Conservation (phyloP, 2,113 vertebrate genomes). For the Nymphicus hollandicus region DNA sequence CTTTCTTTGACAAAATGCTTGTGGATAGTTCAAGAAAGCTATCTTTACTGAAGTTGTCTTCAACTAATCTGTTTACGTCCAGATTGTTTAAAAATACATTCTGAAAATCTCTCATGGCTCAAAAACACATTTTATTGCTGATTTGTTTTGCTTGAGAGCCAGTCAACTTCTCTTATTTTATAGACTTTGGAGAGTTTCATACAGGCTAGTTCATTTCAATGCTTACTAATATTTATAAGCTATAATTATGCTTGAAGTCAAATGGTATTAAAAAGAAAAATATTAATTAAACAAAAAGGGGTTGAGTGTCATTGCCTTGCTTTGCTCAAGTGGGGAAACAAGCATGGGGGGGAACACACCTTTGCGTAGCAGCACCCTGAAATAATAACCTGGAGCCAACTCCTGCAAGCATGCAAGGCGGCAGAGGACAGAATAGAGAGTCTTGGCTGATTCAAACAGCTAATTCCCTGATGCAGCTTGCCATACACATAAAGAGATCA, state of each 20-base stretch:
- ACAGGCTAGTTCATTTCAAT: not conserved
- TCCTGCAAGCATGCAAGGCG: not conserved
- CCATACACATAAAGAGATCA: not conserved
- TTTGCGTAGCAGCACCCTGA: not conserved
- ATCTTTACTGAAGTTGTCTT: constrained; percentile 33
- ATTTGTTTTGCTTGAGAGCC: not conserved
- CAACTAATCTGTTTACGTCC: not conserved
- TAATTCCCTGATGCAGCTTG: not conserved
- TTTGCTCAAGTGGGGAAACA: not conserved
- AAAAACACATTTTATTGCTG: not conserved
- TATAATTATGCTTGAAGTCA: not conserved
- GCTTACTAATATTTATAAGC: not conserved
- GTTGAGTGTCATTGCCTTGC: not conserved
- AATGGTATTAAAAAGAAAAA: not conserved
- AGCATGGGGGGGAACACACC: not conserved
- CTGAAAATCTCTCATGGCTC: not conserved
- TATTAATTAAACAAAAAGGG: not conserved
- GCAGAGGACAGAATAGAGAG: not conserved
- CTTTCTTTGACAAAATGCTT: constrained; percentile 63
- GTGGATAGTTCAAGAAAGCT: constrained; percentile 13
- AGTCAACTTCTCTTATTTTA: constrained; percentile 3
- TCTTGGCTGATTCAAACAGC: not conserved
- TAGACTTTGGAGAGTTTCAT: not conserved
- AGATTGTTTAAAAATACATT: constrained; percentile 30
- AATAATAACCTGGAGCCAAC: fast-evolving